These are phyloP conservation scores for Margarornis squamiger DNA, from an alignment of 2,797 vertebrate genomes.

Conservation along the genomic window DNA sequence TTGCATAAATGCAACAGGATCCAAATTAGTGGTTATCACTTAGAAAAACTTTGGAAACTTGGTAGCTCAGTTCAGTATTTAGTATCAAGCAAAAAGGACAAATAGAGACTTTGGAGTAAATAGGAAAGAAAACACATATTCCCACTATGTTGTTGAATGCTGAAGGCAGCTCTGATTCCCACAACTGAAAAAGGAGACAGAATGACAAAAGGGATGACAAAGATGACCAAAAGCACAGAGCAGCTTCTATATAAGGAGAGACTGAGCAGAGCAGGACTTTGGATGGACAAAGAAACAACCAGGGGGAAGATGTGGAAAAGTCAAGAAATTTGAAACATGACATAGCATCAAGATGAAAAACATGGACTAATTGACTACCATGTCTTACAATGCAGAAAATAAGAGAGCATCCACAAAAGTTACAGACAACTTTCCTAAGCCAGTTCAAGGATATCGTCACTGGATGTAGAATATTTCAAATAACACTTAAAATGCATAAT, in stretches of 20 bases:
- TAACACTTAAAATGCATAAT: background rate
- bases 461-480: background rate
- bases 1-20: background rate
- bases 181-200: conserved; percentile 52
- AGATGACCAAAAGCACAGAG: conserved; percentile 15
- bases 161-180: background rate
- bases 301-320: background rate
- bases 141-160: background rate
- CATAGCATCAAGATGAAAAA: background rate
- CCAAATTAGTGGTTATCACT: background rate
- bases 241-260: conserved; percentile 45
- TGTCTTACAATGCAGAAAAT: background rate
- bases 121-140: background rate
- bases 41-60: background rate
- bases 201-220: conserved; percentile 15
- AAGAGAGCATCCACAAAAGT: background rate
- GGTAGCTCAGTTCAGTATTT: background rate
- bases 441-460: background rate
- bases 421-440: background rate
- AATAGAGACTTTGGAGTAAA: background rate
- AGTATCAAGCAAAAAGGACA: background rate
- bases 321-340: background rate
- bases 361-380: fast-evolving
- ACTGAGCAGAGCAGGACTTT: background rate
- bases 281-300: background rate